These are phyloP conservation scores for Metellina segmentata DNA, from an alignment of 2,888 invertebrate genomes.

Conservation along the genomic window DNA sequence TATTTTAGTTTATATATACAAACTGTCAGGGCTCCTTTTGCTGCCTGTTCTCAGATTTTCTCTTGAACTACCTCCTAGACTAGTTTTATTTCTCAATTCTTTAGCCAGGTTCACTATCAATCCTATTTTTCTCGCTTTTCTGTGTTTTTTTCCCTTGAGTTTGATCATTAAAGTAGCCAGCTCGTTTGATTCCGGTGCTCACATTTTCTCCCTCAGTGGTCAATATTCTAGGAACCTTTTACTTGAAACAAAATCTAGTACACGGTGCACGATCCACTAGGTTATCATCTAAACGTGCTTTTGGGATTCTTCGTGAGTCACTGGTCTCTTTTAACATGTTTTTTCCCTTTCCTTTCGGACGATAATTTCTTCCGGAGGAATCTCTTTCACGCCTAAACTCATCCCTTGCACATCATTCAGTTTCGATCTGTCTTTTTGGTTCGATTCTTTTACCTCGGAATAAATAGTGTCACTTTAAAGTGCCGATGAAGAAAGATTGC, in stretches of 20 bases:
- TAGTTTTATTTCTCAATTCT: constrained; percentile 61
- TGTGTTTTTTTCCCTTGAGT: constrained; percentile 30
- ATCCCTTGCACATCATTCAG: constrained; percentile 41
- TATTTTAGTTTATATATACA: constrained; percentile 39
- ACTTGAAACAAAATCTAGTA: constrained; percentile 74
- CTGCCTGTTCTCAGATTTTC: constrained; percentile 20
- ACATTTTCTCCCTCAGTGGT: constrained; percentile 66
- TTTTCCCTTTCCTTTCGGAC: constrained; percentile 28
- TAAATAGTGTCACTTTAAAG: constrained; percentile 22
- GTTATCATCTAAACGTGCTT: constrained; percentile 73
- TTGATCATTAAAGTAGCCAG: constrained; percentile 72
- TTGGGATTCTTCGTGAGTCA: constrained; percentile 53
- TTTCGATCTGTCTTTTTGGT: constrained; percentile 26
- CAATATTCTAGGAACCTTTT: constrained; percentile 63
- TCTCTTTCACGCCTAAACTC: constrained; percentile 43
- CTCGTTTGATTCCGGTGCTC: constrained; percentile 62
- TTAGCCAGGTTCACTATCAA: constrained; percentile 45
- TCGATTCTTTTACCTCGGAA: constrained; percentile 10
- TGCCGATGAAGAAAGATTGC: neutral
- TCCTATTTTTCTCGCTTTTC: constrained; percentile 30
- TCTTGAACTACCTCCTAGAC: constrained; percentile 40
- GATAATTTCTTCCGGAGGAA: constrained; percentile 51
- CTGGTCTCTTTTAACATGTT: constrained; percentile 51
- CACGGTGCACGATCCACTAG: constrained; percentile 67
- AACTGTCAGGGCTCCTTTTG: constrained; percentile 28